Evolutionary conservation across 2,113 vertebrate genomes (phyloP).

Genomic region (Morone chrysops): DNA sequence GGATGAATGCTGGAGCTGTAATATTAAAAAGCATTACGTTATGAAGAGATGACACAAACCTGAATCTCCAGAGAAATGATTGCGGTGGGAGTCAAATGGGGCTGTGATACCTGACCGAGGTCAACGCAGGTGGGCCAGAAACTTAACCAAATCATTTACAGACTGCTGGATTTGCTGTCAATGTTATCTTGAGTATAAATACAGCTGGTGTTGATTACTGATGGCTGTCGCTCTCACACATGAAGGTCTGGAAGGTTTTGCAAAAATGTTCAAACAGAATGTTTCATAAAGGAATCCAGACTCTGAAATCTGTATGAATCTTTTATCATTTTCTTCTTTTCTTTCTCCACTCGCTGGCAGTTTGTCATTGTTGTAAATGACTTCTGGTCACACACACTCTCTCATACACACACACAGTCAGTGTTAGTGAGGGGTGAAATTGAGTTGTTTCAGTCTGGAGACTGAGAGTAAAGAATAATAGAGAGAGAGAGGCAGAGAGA

Average conservation of each 20-base stretch:
- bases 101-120: too few relatives aligned
- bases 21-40: too few relatives aligned
- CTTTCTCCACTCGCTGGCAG: not conserved
- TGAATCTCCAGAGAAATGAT: too few relatives aligned
- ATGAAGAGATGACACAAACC: too few relatives aligned
- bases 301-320: slow-evolving; percentile 1
- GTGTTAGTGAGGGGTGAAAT: slow-evolving; percentile 66
- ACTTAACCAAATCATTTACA: too few relatives aligned
- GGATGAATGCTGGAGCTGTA: too few relatives aligned
- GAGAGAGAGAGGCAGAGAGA: slow-evolving; percentile 7
- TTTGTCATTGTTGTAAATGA: slow-evolving; percentile 43
- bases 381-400: slow-evolving; percentile 9
- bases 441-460: slow-evolving; percentile 62
- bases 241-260: not conserved
- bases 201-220: not conserved
- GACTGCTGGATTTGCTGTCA: too few relatives aligned
- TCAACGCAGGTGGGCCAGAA: too few relatives aligned
- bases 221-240: not conserved
- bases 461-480: slow-evolving; percentile 45
- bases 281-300: not conserved
- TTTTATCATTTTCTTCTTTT: not conserved
- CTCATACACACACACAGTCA: slow-evolving; percentile 2
- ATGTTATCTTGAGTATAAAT: not conserved
- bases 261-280: not conserved
- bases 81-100: too few relatives aligned